Evolutionary conservation across 2,797 vertebrate genomes (phyloP), one percentile per base, ranked within the genome.

Genomic region (Vespertilio murinus): DNA sequence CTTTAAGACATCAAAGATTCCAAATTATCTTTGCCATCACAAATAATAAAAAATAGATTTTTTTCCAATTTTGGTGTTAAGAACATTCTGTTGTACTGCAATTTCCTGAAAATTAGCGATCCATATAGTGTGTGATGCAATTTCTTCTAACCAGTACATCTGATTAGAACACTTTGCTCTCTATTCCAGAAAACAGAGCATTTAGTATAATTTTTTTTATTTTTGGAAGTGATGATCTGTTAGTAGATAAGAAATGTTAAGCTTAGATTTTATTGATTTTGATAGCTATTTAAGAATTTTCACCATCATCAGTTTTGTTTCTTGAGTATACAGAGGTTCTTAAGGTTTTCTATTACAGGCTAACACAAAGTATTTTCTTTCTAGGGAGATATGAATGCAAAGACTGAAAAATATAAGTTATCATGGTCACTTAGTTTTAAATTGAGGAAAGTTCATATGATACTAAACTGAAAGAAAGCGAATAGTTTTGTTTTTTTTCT

Each of bases 201-300:
- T 23, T 93, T 49, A 28, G 11, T 42, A 2, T 84, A 82, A 89
- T 82, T 23, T 9, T 30, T 71, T 67, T 85, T 10, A 64, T 30
- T 69, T 91, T 82, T 67, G 20, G 38, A 83, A 73, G 8, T 42
- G 23, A 73, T 42, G 3, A 17, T 84, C 49, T 65, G 17, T 42
- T 35, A 85, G 42, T 77, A 49, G 23, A 40, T 40, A 56, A 47
- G 33, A 91, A 6, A 73, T 88, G 10, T 54, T 33, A 47, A 5
- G 78, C 54, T 94, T 84, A 38, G 38, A 80, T 42, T 90, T n/a
- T 59, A 82, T 8, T 73, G 30, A 67, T 78, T 92, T 73, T 61
- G 25, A 75, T 49, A 89, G 33, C 67, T 56, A 56, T 49, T 77
- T 59, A 75, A 84, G 33, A 79, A 35, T 56, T 23, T 82, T 67